Evolutionary conservation across 2,888 invertebrate species (phyloP).

Genomic region (Aplocera efformata): DNA sequence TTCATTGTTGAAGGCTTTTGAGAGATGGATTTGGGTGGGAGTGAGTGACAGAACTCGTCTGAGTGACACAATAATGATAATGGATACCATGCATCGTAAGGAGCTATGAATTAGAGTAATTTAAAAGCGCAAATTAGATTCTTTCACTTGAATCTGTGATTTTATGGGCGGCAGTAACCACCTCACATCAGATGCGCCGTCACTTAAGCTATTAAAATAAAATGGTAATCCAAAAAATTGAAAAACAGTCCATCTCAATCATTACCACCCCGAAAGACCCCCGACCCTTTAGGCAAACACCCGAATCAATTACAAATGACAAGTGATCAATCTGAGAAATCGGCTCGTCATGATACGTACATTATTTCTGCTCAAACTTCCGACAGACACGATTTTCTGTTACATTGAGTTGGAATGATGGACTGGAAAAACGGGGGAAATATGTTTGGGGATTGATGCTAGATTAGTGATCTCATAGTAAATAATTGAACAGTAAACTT

Average conservation of each 20-base stretch:
- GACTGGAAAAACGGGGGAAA: conserved; percentile 18
- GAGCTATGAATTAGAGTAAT: not conserved
- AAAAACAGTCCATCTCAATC: conserved; percentile 23
- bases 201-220: no score
- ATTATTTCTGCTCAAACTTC: conserved; percentile 55
- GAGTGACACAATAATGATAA: conserved; percentile 12
- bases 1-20: conserved; percentile 11
- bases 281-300: conserved; percentile 46
- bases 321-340: conserved; percentile 54
- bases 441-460: conserved; percentile 17
- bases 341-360: conserved; percentile 48
- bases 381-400: conserved; percentile 34
- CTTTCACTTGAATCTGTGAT: no score
- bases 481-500: no score
- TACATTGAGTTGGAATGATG: conserved; percentile 17
- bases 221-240: conserved; percentile 15
- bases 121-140: no score
- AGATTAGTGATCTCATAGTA: conserved; percentile 10
- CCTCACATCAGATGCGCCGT: no score
- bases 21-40: conserved; percentile 12
- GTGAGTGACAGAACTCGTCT: conserved; percentile 10
- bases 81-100: conserved; percentile 4
- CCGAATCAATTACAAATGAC: conserved; percentile 52
- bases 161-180: no score
- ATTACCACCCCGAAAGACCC: conserved; percentile 26